These are phyloP conservation scores for Scaptomyza pallida DNA, from an alignment of 1,140 invertebrate genomes.

Conservation along the genomic window DNA sequence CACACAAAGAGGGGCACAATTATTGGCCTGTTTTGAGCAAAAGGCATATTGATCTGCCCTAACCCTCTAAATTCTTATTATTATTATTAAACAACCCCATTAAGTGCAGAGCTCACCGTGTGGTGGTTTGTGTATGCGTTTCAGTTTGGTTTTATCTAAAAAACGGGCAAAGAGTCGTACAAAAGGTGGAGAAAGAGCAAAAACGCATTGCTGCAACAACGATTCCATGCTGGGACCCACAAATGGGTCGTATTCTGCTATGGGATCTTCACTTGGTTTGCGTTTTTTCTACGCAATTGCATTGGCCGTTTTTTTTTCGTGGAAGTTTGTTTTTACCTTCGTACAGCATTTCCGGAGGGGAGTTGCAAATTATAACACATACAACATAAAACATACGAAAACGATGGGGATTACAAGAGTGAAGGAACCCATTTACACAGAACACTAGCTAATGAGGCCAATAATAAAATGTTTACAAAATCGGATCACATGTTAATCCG, in stretches of 20 bases:
- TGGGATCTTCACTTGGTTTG: constrained; percentile 21
- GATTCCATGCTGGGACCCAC: constrained; percentile 35
- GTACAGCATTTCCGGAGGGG: constrained; percentile 44
- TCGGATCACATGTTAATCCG: constrained; percentile 19
- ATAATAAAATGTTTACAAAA: constrained; percentile 28
- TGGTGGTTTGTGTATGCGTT: not conserved
- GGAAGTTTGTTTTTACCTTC: constrained; percentile 54
- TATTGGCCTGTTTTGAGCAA: constrained; percentile 65
- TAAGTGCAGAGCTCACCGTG: constrained; percentile 44
- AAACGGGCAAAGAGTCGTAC: constrained; percentile 13
- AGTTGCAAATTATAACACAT: constrained; percentile 40
- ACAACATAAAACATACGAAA: not conserved
- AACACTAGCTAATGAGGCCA: constrained; percentile 51
- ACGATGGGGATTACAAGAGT: not conserved
- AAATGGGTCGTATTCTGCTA: constrained; percentile 16
- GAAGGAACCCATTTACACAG: too few relatives aligned
- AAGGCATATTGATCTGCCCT: constrained; percentile 71
- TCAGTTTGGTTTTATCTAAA: constrained; percentile 50
- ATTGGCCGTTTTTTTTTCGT: constrained; percentile 32
- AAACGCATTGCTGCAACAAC: not conserved
- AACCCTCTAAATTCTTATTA: constrained; percentile 51
- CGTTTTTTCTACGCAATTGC: constrained; percentile 14
- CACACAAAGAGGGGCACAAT: constrained; percentile 32
- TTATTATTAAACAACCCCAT: constrained; percentile 79
- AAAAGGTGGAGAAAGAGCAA: not conserved